phyloP scores from a whole-genome alignment of 2,888 invertebrate genomes.

The Ormyrus rosae region DNA sequence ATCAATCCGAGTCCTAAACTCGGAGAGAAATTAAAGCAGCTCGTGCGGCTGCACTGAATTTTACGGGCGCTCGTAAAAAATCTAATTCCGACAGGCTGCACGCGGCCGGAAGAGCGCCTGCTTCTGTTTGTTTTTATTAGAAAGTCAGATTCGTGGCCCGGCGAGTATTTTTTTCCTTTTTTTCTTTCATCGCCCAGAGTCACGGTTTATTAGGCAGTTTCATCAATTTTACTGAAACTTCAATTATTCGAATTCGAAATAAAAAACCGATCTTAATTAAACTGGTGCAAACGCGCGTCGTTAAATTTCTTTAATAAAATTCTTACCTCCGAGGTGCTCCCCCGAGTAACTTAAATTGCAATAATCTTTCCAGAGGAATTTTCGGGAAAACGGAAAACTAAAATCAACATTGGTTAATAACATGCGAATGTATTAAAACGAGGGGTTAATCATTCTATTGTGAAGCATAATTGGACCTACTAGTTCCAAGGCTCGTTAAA shows the following conservation, averaged over 20 bases:
- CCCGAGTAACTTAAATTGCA: background rate
- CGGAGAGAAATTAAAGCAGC: background rate
- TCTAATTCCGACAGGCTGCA: slow-evolving; percentile 41
- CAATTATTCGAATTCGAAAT: background rate
- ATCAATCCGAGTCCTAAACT: too few species aligned
- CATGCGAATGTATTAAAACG: background rate
- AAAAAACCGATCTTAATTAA: slow-evolving; percentile 3
- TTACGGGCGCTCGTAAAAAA: slow-evolving; percentile 53
- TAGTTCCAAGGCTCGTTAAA: slow-evolving; percentile 32
- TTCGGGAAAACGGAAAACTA: background rate
- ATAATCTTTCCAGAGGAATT: background rate
- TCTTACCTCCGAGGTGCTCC: background rate
- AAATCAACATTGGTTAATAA: background rate
- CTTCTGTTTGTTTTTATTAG: slow-evolving; percentile 26
- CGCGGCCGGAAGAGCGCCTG: background rate
- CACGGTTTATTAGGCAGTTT: slow-evolving; percentile 27
- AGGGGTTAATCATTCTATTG: background rate
- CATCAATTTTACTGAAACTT: too few species aligned
- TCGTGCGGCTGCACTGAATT: slow-evolving; percentile 26
- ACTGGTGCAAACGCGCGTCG: slow-evolving; percentile 6
- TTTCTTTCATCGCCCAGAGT: background rate
- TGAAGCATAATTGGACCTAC: slow-evolving; percentile 22
- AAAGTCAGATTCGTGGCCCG: background rate
- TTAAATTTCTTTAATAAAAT: slow-evolving; percentile 30
- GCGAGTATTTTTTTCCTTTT: slow-evolving; percentile 4